phyloP scores from a whole-genome alignment of 2,113 vertebrate genomes.

The Fulica atra region DNA sequence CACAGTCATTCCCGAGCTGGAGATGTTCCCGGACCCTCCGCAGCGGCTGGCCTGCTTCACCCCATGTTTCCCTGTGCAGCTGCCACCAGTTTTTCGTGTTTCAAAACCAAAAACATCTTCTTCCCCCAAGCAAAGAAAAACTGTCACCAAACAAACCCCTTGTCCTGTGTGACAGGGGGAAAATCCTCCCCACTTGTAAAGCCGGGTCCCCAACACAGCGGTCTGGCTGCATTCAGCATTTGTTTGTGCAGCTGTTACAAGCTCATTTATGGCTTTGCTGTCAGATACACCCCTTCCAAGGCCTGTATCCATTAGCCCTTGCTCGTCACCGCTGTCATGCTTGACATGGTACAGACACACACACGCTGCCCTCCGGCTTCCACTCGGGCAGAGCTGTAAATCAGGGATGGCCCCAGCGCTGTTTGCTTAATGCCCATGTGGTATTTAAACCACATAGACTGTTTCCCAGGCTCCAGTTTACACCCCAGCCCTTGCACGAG shows the following conservation, averaged over 20 bases:
- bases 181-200: not conserved
- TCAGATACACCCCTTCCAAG: not conserved
- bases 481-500: not conserved
- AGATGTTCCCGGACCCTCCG: not conserved
- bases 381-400: rapidly evolving
- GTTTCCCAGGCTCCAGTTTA: not conserved
- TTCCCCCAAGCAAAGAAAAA: not conserved
- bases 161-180: not conserved
- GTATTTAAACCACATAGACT: not conserved
- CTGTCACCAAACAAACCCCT: not conserved
- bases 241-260: rapidly evolving
- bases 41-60: not conserved
- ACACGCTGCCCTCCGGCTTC: not conserved
- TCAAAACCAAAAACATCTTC: not conserved
- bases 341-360: rapidly evolving
- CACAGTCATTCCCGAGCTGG: not conserved
- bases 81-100: not conserved
- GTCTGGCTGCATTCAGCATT: not conserved
- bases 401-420: not conserved
- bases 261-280: not conserved
- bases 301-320: not conserved
- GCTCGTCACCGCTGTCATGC: rapidly evolving
- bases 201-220: not conserved
- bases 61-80: not conserved
- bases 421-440: rapidly evolving